phyloP scores from a whole-genome alignment of 2,113 vertebrate species.

The Regulus satrapa region DNA sequence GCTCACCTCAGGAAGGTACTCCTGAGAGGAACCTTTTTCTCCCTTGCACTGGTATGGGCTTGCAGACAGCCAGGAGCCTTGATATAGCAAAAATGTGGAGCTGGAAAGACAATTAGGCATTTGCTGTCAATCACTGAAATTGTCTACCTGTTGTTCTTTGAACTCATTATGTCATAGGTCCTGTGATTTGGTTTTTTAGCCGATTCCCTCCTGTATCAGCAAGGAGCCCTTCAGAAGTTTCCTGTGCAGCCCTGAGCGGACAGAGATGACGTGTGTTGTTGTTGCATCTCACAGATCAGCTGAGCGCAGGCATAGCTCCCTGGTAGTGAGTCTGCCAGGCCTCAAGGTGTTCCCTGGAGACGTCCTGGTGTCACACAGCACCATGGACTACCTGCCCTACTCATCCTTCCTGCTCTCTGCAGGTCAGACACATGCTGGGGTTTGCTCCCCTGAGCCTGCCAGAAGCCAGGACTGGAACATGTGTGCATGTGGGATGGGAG shows the following conservation, averaged over 20 bases:
- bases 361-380: slow-evolving; percentile 82
- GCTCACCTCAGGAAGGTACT: too few relatives aligned
- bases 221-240: background rate
- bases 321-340: slow-evolving; percentile 83
- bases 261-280: background rate
- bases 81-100: background rate
- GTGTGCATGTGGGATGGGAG: rapidly evolving
- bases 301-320: slow-evolving; percentile 80
- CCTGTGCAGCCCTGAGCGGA: rapidly evolving
- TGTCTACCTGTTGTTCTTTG: background rate
- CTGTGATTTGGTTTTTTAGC: background rate
- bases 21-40: too few relatives aligned
- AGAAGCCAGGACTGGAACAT: rapidly evolving
- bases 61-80: too few relatives aligned
- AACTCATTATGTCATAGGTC: rapidly evolving
- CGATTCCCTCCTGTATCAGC: background rate
- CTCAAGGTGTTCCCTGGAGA: slow-evolving; percentile 87
- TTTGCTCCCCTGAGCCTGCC: background rate
- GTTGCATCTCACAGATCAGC: slow-evolving; percentile 46
- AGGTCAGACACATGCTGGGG: slow-evolving; percentile 12
- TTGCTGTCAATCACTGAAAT: background rate
- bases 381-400: slow-evolving; percentile 73
- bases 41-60: too few relatives aligned
- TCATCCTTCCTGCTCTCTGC: slow-evolving; percentile 53
- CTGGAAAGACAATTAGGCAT: background rate